A percentile compares a stretch with the other conserved stretches of the same genome.
phyloP scores from a whole-genome alignment of 2,888 invertebrate genomes.

The Branchipolynoe longqiensis region DNA sequence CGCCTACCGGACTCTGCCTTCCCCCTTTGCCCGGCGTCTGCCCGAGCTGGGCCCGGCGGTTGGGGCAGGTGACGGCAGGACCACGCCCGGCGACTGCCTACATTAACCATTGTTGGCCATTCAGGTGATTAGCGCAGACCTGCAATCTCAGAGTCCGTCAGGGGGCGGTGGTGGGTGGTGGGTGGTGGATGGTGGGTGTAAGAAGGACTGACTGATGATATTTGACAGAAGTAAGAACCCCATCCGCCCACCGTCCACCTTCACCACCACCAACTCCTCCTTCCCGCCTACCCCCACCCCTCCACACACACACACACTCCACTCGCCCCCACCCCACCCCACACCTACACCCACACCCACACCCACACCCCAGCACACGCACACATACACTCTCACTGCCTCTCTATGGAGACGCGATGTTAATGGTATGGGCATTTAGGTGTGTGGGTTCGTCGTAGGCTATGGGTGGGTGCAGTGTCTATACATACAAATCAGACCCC shows the following conservation, averaged over 20 bases:
- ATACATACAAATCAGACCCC: conserved; percentile 22
- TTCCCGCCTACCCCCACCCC: background rate
- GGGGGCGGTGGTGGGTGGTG: background rate
- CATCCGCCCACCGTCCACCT: background rate
- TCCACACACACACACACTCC: background rate
- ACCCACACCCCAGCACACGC: too few species aligned
- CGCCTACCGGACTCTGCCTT: background rate
- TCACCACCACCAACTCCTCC: background rate
- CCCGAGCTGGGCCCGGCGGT: background rate
- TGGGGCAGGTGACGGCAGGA: background rate
- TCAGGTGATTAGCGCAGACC: conserved; percentile 48
- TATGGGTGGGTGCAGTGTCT: conserved; percentile 1
- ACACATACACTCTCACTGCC: too few species aligned
- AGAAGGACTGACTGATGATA: conserved; percentile 34
- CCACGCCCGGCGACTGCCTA: conserved; percentile 35
- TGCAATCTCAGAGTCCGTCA: background rate
- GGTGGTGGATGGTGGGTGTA: too few species aligned
- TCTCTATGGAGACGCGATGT: too few species aligned
- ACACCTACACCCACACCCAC: too few species aligned
- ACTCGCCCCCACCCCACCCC: background rate
- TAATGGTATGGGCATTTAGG: too few species aligned
- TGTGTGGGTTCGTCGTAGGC: background rate
- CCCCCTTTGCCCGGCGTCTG: background rate
- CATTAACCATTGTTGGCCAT: conserved; percentile 46
- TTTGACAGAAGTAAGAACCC: conserved; percentile 44